These are phyloP conservation scores for Lycocerus yunnanus DNA, from an alignment of 2,888 invertebrate genomes.

Conservation along the genomic window DNA sequence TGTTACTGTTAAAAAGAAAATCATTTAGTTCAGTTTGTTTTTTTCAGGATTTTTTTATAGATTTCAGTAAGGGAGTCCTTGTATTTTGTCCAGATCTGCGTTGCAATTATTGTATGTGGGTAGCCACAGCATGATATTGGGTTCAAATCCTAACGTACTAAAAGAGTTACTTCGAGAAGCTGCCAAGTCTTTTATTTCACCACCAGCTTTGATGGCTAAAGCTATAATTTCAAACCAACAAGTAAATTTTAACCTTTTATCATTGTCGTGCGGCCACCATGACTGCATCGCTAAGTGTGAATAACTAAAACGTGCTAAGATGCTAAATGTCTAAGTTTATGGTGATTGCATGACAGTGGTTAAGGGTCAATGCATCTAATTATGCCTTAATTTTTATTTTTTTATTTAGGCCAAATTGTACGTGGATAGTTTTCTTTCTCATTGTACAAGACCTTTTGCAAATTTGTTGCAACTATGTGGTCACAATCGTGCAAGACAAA, in stretches of 20 bases:
- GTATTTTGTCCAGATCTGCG: constrained; percentile 89
- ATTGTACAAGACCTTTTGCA: constrained; percentile 86
- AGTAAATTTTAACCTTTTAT: constrained; percentile 52
- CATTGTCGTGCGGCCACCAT: no score
- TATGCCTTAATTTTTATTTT: neutral
- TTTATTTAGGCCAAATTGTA: constrained; percentile 75
- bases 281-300: no score
- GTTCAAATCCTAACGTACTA: constrained; percentile 63
- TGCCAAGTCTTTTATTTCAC: constrained; percentile 84
- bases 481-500: constrained; percentile 92
- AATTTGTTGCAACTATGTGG: constrained; percentile 88
- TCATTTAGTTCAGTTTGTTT: neutral
- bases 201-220: constrained; percentile 83
- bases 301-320: no score
- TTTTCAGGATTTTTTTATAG: constrained; percentile 76
- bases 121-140: constrained; percentile 57
- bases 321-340: no score
- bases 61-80: constrained; percentile 87
- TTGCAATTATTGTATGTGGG: constrained; percentile 80
- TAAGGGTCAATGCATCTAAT: neutral
- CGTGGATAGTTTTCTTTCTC: constrained; percentile 85
- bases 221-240: constrained; percentile 69
- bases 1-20: constrained; percentile 27
- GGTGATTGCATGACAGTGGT: no score
- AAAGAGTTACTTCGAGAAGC: constrained; percentile 84